Evolutionary conservation across 2,888 invertebrate genomes (phyloP).

Genomic region (Ornithoptera alexandrae): DNA sequence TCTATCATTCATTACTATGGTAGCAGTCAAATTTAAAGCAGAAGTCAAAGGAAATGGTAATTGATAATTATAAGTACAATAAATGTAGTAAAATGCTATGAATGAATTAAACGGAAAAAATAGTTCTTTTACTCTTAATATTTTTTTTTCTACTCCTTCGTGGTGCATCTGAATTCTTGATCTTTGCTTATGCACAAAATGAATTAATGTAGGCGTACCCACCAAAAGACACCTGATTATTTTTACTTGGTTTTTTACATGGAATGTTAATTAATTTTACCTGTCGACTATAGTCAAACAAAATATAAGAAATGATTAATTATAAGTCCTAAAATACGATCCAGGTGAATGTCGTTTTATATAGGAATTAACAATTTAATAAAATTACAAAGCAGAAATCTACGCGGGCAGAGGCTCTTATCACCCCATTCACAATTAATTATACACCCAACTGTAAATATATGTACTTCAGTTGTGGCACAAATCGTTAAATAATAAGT

Average conservation of each 20-base stretch:
- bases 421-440: too few species aligned
- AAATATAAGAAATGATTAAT: constrained; percentile 73
- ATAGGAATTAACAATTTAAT: constrained; percentile 18
- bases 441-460: too few species aligned
- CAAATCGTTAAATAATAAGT: too few species aligned
- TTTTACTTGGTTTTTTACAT: constrained; percentile 66
- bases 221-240: constrained; percentile 66
- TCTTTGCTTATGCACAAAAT: constrained; percentile 66
- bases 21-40: neutral
- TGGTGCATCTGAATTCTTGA: constrained; percentile 32
- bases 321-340: constrained; percentile 40
- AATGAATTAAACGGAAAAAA: neutral
- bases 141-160: neutral
- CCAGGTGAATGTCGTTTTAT: constrained; percentile 27
- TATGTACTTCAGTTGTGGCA: too few species aligned
- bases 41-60: neutral
- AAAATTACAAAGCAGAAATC: constrained; percentile 9
- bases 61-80: neutral
- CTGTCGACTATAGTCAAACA: constrained; percentile 73
- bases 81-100: neutral
- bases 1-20: neutral
- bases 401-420: neutral
- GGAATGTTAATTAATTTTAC: constrained; percentile 78
- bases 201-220: constrained; percentile 70
- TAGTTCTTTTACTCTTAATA: neutral